Evolutionary conservation across 2,888 invertebrate species (phyloP).

Genomic region (Acanthosepion lycidas): DNA sequence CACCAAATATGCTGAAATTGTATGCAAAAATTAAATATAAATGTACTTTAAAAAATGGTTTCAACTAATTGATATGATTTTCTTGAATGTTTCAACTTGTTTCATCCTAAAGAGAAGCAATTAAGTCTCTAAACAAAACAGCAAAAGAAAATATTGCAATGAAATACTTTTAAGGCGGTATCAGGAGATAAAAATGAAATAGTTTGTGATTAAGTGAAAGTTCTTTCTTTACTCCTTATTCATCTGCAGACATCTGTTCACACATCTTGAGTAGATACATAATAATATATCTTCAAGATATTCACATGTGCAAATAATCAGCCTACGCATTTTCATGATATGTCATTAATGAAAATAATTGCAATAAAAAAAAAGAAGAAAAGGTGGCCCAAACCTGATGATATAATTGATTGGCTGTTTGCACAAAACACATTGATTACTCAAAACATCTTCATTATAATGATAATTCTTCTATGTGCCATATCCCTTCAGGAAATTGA

Average conservation of each 20-base stretch:
- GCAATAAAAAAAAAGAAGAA: not conserved
- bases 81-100: not conserved
- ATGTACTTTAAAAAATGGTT: not conserved
- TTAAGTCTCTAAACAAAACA: not conserved
- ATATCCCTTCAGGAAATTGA: too few relatives aligned
- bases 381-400: not conserved
- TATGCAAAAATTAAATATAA: not conserved
- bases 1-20: too few relatives aligned
- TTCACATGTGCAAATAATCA: not conserved
- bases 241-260: not conserved
- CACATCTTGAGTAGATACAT: not conserved
- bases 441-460: not conserved
- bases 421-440: not conserved
- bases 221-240: not conserved
- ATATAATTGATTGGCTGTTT: not conserved
- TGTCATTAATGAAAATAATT: not conserved
- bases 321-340: not conserved
- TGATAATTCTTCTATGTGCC: too few relatives aligned
- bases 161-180: not conserved
- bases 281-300: not conserved
- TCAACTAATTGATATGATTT: not conserved
- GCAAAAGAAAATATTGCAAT: not conserved
- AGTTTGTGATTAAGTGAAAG: not conserved
- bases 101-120: not conserved
- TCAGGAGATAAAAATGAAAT: not conserved